Evolutionary conservation across 1,140 invertebrate species (phyloP).

Genomic region (Hormaphis cornu): DNA sequence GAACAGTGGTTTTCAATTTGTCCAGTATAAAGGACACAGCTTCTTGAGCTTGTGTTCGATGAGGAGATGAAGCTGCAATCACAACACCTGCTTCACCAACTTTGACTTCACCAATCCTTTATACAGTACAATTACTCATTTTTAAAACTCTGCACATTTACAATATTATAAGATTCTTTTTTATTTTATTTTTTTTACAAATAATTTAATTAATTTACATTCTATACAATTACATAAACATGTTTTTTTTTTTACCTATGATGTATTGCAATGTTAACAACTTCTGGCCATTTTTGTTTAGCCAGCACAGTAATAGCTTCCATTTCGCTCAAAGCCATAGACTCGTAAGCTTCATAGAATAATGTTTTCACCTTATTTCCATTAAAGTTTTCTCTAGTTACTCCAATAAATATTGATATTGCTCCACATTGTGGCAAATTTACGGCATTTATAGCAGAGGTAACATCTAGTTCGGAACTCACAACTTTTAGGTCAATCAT

Average conservation of each 20-base stretch:
- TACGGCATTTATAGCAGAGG: constrained; percentile 56
- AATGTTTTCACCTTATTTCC: constrained; percentile 70
- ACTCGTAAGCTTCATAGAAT: constrained; percentile 87
- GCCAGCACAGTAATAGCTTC: constrained; percentile 64
- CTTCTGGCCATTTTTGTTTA: constrained; percentile 56
- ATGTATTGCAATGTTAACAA: constrained; percentile 70
- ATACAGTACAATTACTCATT: constrained; percentile 36
- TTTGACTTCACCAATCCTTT: constrained; percentile 71
- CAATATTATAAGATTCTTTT: too few relatives aligned
- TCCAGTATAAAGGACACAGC: constrained; percentile 79
- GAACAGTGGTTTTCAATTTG: constrained; percentile 72
- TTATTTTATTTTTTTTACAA: too few relatives aligned
- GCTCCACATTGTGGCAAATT: constrained; percentile 70
- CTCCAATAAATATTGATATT: constrained; percentile 80
- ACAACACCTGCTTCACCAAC: constrained; percentile 79
- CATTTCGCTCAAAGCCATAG: constrained; percentile 82
- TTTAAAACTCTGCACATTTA: too few relatives aligned
- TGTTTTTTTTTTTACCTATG: constrained; percentile 55
- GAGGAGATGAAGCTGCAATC: constrained; percentile 80
- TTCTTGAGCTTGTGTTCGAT: constrained; percentile 69
- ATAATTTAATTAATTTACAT: too few relatives aligned
- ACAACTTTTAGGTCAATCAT: constrained; percentile 62
- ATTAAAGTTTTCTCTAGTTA: constrained; percentile 82
- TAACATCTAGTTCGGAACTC: constrained; percentile 57
- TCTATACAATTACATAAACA: background rate